A percentile compares a stretch with the other conserved stretches of the same genome.
Conservation (phyloP, 2,113 vertebrate species). For the Cathartes aura region DNA sequence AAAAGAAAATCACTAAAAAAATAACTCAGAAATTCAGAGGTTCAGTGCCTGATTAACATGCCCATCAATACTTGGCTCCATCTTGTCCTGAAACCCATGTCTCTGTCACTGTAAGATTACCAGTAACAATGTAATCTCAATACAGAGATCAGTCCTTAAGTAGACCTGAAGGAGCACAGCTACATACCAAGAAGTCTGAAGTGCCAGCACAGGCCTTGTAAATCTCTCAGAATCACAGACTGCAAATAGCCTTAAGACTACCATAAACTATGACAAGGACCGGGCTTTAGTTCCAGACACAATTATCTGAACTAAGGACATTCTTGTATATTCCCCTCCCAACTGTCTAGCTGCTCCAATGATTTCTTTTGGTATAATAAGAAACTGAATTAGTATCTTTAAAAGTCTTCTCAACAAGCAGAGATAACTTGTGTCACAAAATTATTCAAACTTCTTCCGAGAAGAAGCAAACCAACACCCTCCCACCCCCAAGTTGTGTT, state of each 20-base stretch:
- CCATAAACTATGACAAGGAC: neutral
- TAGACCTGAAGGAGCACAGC: neutral
- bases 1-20: neutral
- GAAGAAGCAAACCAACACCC: neutral
- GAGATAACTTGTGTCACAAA: neutral
- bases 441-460: neutral
- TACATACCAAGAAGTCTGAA: neutral
- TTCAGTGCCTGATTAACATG: neutral
- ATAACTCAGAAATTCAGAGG: neutral
- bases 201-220: neutral
- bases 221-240: neutral
- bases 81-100: neutral
- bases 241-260: neutral
- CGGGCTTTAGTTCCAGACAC: neutral
- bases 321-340: no score
- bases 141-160: neutral
- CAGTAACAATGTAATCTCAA: rapidly evolving
- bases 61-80: neutral
- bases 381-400: neutral
- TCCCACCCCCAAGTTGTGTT: neutral
- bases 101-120: neutral
- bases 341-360: neutral
- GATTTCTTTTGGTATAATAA: neutral
- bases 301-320: neutral
- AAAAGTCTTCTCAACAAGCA: neutral